Conservation (phyloP, 2,113 vertebrate species). For the Picathartes gymnocephalus region DNA sequence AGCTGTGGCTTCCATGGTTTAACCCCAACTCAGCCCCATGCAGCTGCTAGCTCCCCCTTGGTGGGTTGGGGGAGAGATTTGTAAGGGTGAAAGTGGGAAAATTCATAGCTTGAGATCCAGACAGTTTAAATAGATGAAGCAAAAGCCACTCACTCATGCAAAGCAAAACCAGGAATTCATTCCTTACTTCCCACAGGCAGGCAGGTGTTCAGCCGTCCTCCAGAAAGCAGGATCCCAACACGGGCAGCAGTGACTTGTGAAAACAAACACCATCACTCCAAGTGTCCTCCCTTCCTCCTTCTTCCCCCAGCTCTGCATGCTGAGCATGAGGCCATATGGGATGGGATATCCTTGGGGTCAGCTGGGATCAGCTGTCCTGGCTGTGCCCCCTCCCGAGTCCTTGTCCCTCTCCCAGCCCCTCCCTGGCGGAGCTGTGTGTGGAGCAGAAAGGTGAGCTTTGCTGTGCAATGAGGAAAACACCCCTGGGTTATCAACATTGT, state of each 20-base stretch:
- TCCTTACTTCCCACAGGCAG: neutral
- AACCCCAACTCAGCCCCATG: neutral
- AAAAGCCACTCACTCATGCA: neutral
- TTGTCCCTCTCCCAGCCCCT: neutral
- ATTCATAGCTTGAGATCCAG: neutral
- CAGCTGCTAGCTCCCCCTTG: neutral
- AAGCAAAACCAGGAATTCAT: neutral
- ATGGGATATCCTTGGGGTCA: neutral
- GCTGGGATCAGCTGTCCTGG: neutral
- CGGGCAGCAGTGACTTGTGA: rapidly evolving
- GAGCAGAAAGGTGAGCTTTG: neutral
- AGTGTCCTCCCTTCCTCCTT: neutral
- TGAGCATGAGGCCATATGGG: neutral
- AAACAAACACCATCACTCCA: neutral
- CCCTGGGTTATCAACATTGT: neutral
- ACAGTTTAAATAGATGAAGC: neutral
- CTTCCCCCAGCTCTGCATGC: neutral
- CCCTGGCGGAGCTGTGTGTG: neutral
- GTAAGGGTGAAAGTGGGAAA: neutral
- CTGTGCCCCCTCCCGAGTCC: neutral
- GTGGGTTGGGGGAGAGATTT: neutral
- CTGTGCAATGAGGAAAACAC: neutral
- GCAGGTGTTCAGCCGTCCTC: neutral
- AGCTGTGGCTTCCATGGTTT: neutral
- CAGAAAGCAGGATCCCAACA: neutral